Percentiles rank a stretch among this genome's conserved stretches.
phyloP scores from a whole-genome alignment of 2,113 vertebrate genomes.

The Mustela lutreola region DNA sequence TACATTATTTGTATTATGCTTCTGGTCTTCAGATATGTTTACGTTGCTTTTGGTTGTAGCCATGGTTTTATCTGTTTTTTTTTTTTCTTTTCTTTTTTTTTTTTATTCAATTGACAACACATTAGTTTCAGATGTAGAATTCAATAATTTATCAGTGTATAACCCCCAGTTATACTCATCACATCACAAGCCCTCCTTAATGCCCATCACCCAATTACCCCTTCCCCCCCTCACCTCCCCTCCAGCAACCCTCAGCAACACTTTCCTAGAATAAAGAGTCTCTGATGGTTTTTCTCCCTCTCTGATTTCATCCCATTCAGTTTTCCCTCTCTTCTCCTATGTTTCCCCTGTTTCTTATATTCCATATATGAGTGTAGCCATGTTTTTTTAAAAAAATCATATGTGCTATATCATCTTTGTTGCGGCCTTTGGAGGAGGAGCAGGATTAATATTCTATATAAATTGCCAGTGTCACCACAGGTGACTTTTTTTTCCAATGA shows the following conservation, averaged over 20 bases:
- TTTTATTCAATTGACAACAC: neutral
- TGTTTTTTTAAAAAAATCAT: neutral
- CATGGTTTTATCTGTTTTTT: neutral
- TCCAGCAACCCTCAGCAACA: neutral
- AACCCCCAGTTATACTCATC: neutral
- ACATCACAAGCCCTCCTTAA: too few species aligned
- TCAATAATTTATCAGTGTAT: neutral
- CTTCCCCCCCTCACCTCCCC: neutral
- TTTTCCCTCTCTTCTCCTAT: neutral
- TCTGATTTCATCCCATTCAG: neutral
- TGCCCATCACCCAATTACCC: neutral
- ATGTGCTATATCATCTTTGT: neutral
- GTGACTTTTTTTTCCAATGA: neutral
- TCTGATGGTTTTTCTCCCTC: neutral
- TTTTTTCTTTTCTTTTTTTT: neutral
- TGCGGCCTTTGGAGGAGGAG: neutral
- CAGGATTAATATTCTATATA: neutral
- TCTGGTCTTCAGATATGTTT: constrained; percentile 6
- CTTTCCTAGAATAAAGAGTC: neutral
- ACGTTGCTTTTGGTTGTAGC: neutral
- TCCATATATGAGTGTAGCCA: neutral
- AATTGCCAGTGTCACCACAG: neutral
- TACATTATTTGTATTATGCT: constrained; percentile 8
- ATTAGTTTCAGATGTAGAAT: neutral
- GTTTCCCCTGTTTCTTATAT: neutral